Evolutionary conservation across 2,797 vertebrate genomes (phyloP).

Genomic region (Leptodactylus fallax): DNA sequence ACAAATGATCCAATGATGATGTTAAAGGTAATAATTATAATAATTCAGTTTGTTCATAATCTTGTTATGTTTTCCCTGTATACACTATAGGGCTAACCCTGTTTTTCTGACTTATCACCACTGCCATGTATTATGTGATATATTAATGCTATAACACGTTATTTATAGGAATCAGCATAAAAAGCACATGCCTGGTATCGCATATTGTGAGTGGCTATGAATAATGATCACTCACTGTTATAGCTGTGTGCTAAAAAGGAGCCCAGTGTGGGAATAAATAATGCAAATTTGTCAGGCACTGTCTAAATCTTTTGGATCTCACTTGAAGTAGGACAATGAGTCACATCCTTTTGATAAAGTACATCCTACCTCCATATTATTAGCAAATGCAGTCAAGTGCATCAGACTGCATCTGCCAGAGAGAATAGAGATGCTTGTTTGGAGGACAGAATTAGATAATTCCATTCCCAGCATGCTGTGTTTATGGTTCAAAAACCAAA

Average conservation of each 20-base stretch:
- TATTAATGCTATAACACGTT: not conserved
- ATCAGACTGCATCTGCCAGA: slow-evolving; percentile 70
- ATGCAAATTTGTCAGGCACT: slow-evolving; percentile 65
- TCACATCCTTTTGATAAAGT: slow-evolving; percentile 70
- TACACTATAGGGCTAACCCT: not conserved
- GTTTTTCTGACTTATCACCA: not conserved
- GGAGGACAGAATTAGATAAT: slow-evolving; percentile 66
- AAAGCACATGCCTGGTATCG: not conserved
- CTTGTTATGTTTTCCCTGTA: not conserved
- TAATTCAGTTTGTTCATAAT: not conserved
- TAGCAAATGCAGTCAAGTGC: slow-evolving; percentile 72
- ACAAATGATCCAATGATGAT: not conserved
- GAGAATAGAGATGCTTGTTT: slow-evolving; percentile 69
- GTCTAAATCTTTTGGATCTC: slow-evolving; percentile 69
- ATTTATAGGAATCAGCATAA: not conserved
- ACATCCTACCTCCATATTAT: slow-evolving; percentile 66
- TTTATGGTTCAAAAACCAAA: slow-evolving; percentile 71
- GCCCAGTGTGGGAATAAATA: slow-evolving; percentile 63
- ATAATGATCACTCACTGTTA: slow-evolving; percentile 31
- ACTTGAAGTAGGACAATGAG: slow-evolving; percentile 67
- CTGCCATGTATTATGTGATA: not conserved
- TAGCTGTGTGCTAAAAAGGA: slow-evolving; percentile 15
- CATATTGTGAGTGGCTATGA: not conserved
- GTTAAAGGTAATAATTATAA: not conserved
- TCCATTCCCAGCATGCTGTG: slow-evolving; percentile 66